Base-by-base conservation (phyloP, 2,888 invertebrate genomes). In the Caenorhabditis sp. region DNA sequence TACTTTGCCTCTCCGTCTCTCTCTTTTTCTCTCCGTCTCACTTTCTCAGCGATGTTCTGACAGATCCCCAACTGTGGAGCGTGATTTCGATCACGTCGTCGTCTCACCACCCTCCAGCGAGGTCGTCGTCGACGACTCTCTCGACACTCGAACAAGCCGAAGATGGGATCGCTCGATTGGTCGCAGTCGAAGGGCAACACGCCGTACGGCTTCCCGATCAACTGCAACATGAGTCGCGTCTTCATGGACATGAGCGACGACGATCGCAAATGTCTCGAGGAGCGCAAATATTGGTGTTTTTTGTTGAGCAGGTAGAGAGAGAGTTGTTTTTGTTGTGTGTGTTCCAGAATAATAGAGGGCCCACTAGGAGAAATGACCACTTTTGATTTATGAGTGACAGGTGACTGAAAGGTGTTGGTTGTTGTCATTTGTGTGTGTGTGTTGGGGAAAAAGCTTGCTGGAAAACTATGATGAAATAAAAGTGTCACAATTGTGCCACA, bases 201-300 rank as follows among this genome's bases (percentile, higher is more conserved):
- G 63, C 77, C 80, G 12, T 81, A 81, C 66, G 77, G 78, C 57
- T 77, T 69, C 37, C 76, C 78, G 31, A 78, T 78, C 77, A 74
- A 78, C 58, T 81, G 80, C 68, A 81, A 77, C 60, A 51, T 78
- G 26, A 77, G 77, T 31, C 65, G 78, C 21, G 71, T 66, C 19
- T 81, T 77, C 24, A 69, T 78, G 69, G 82, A 82, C 17, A 78
- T 81, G 81, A 81, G 79, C 6, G 82, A 82, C 21, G 82, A 82
- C 50, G 82, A 82, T 59, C 71, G 82, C 90, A 92, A 93, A 89
- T 97, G 97, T 92, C 93, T 96, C 91, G 92, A 92, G 90, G 86
- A 86, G 54, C 54, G 84, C 49, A 84, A 83, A 54, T 86, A 87
- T 69, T 87, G 86, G 86, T 86, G 86, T 59, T 87, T 86, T 73